phyloP scores from a whole-genome alignment of 1,140 invertebrate genomes.

The Carposina sasakii region DNA sequence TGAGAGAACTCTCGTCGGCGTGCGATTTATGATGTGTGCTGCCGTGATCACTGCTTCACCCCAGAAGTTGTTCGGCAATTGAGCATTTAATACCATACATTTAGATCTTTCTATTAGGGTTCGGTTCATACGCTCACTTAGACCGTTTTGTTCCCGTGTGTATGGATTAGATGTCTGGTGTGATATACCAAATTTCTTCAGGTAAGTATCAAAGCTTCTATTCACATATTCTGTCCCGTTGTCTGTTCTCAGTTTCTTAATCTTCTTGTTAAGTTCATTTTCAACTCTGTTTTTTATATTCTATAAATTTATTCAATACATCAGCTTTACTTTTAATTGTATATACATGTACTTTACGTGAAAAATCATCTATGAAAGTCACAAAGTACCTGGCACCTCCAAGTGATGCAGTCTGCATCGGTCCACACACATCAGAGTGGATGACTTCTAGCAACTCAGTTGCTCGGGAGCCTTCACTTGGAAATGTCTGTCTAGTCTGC shows the following conservation, averaged over 20 bases:
- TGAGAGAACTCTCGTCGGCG: conserved; percentile 11
- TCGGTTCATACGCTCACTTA: conserved; percentile 33
- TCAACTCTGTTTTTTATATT: conserved; percentile 26
- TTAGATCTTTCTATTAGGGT: conserved; percentile 30
- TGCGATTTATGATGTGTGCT: conserved; percentile 11
- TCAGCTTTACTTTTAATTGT: conserved; percentile 51
- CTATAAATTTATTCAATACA: conserved; percentile 36
- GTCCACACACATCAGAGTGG: conserved; percentile 53
- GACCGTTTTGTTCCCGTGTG: conserved; percentile 39
- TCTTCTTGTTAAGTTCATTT: conserved; percentile 31
- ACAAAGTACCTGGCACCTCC: conserved; percentile 42
- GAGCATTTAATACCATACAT: conserved; percentile 16
- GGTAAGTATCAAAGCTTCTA: conserved; percentile 34
- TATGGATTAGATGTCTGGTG: conserved; percentile 28
- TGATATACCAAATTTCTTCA: conserved; percentile 35
- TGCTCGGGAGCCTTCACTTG: conserved; percentile 10
- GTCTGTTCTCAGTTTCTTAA: conserved; percentile 36
- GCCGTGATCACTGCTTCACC: conserved; percentile 6
- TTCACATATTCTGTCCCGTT: conserved; percentile 55
- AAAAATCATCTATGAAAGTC: conserved; percentile 57
- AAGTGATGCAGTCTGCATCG: conserved; percentile 37
- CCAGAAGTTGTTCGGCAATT: conserved; percentile 7
- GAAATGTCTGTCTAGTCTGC: conserved; percentile 4
- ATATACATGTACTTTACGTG: conserved; percentile 41
- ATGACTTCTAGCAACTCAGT: conserved; percentile 11